These are phyloP conservation scores for Dendrophyllia cribrosa DNA, from an alignment of 64 coral and sea anemone genomes.

Conservation along the genomic window DNA sequence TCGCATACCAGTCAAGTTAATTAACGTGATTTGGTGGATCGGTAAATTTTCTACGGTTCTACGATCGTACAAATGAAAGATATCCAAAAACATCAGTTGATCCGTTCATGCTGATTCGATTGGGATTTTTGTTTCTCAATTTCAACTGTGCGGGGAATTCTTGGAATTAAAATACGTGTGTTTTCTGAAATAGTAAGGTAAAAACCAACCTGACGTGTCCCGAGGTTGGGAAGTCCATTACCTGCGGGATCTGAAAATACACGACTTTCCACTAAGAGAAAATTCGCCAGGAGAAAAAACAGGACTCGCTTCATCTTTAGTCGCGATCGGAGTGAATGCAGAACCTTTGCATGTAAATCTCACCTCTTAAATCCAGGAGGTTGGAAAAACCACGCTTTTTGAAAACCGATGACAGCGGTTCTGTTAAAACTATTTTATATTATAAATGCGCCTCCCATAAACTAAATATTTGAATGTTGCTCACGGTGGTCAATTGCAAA, in stretches of 20 bases:
- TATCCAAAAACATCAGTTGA: too few relatives aligned
- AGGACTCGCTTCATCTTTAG: neutral
- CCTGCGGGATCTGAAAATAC: neutral
- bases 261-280: neutral
- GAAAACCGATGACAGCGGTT: neutral
- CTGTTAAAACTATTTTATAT: neutral
- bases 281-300: neutral
- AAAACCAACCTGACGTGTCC: neutral
- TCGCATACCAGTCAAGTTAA: too few relatives aligned
- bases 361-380: too few relatives aligned
- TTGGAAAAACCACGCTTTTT: too few relatives aligned
- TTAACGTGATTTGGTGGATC: too few relatives aligned
- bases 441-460: neutral
- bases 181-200: neutral
- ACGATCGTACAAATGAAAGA: too few relatives aligned
- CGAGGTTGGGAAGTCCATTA: neutral
- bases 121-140: too few relatives aligned
- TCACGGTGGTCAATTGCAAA: neutral
- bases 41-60: too few relatives aligned
- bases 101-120: too few relatives aligned
- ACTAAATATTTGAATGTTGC: neutral
- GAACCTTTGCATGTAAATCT: neutral
- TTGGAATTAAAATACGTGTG: neutral
- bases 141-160: too few relatives aligned
- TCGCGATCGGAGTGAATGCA: neutral